Percentiles rank a stretch among this genome's conserved stretches.
Evolutionary conservation across 2,797 vertebrate species (phyloP).

Genomic region (Darevskia mixta): DNA sequence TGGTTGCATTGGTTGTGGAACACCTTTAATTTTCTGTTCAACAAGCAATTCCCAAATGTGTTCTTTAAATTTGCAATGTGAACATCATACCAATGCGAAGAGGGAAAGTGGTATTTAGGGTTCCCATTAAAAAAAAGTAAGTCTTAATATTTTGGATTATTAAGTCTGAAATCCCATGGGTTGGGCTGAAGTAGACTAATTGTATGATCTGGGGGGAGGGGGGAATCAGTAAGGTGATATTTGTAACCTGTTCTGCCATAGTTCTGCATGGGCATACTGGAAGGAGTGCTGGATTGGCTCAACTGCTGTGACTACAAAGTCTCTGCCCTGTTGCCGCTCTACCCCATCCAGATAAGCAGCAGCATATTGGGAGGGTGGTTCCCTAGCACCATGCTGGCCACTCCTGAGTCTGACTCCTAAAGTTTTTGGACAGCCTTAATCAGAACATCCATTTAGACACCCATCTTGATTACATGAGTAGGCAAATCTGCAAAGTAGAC

Average conservation of each 20-base stretch:
- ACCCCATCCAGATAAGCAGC: too few species aligned
- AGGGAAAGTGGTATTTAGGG: background rate
- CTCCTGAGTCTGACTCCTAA: background rate
- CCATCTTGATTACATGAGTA: background rate
- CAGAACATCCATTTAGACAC: background rate
- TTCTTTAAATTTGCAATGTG: background rate
- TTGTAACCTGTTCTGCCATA: background rate
- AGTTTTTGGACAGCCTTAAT: background rate
- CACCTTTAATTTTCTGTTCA: background rate
- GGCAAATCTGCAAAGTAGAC: background rate
- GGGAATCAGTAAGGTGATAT: background rate
- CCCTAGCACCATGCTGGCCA: background rate
- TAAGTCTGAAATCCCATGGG: background rate
- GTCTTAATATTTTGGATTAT: background rate
- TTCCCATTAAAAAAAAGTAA: background rate
- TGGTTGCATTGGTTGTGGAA: background rate
- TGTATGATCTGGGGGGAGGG: background rate
- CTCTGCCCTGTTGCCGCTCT: too few species aligned
- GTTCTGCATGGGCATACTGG: background rate
- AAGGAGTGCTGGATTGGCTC: too few species aligned
- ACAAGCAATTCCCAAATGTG: background rate
- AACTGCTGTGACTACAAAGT: too few species aligned
- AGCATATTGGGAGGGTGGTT: too few species aligned
- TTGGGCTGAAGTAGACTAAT: background rate
- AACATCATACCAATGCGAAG: background rate